Conservation (phyloP, 1,140 invertebrate genomes). For the Pseudachorutes palmiensis region DNA sequence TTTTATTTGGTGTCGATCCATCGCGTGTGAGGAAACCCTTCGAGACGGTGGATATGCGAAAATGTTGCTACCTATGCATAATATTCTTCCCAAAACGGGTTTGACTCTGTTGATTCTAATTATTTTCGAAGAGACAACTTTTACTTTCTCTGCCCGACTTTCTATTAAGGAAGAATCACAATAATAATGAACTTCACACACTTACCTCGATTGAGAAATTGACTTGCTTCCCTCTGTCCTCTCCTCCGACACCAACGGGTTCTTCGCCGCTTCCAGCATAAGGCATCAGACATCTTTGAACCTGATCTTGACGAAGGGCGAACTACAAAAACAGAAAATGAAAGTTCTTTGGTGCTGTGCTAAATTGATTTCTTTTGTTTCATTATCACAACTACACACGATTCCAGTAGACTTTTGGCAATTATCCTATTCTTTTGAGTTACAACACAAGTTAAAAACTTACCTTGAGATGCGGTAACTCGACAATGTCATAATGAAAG, state of each 20-base stretch:
- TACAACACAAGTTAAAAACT: constrained; percentile 35
- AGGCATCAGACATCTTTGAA: background rate
- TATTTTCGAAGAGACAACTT: constrained; percentile 8
- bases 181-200: constrained; percentile 20
- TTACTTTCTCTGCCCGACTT: constrained; percentile 23
- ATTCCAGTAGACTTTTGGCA: background rate
- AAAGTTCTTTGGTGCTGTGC: background rate
- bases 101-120: background rate
- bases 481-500: constrained; percentile 92
- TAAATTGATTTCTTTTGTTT: background rate
- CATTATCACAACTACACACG: background rate
- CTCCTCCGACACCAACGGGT: background rate
- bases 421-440: background rate
- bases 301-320: constrained; percentile 4
- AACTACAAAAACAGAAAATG: background rate
- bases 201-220: constrained; percentile 34
- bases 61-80: too few species aligned
- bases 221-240: constrained; percentile 30
- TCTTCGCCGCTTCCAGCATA: background rate
- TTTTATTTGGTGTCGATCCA: background rate
- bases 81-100: background rate
- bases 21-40: too few species aligned
- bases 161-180: constrained; percentile 8
- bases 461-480: constrained; percentile 67
- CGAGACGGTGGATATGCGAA: too few species aligned